These are phyloP conservation scores for Strigamia maritima DNA, from an alignment of 2,888 invertebrate species.

Conservation along the genomic window DNA sequence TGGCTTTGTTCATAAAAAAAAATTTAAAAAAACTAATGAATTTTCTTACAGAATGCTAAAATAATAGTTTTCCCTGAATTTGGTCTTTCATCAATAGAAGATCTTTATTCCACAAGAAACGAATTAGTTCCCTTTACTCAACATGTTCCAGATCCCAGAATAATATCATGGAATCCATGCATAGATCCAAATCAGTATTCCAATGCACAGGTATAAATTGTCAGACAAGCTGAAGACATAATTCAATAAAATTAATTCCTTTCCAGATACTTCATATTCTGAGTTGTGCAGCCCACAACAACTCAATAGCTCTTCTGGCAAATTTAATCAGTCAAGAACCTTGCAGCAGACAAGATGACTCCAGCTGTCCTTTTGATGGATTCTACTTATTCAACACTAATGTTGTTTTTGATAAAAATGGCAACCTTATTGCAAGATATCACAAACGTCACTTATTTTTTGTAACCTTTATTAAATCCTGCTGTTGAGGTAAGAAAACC, in stretches of 20 bases:
- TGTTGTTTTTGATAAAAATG: background rate
- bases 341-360: background rate
- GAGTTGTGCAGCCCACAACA: background rate
- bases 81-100: background rate
- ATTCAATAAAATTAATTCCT: no score
- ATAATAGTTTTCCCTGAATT: constrained; percentile 2
- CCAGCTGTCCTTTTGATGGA: background rate
- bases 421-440: background rate
- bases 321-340: background rate
- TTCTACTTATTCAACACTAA: background rate
- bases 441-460: constrained; percentile 6
- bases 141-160: no score
- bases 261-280: background rate
- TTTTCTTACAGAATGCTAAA: background rate
- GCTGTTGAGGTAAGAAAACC: background rate
- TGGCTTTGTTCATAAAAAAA: no score
- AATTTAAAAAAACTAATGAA: no score
- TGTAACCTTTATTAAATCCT: background rate
- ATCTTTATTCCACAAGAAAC: no score
- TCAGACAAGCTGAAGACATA: no score
- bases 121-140: no score
- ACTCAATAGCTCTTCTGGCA: background rate
- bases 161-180: no score
- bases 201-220: background rate
- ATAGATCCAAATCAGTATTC: no score